Evolutionary conservation across 2,797 vertebrate species (phyloP), one percentile per base, ranked within the genome.

Genomic region (Pseudomugil gertrudae): DNA sequence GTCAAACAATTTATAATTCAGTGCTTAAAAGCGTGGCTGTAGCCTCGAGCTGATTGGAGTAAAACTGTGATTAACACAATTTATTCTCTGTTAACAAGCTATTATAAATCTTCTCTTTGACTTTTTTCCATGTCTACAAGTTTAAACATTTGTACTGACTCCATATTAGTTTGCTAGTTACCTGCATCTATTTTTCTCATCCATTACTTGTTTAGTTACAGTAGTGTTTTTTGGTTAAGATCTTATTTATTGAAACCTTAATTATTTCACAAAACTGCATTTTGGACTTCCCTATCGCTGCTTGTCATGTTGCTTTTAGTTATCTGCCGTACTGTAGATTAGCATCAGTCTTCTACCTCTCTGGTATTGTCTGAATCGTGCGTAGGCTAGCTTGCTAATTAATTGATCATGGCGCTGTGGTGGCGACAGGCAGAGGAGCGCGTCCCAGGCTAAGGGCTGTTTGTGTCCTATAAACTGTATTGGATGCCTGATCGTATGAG

Each of bases 311-410:
- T 55, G 53, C 58, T 21, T 30, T 75, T 30, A 32, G 53, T 61
- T n/a, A n/a, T 74, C 11, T 38, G 29, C 57, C 8, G 58, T 1
- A 54, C 57, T 72, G 24, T 48, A 54, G 43, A 78, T 69, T 17
- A 4, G 57, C 65, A 72, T 38, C 59, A 54, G 79, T 68, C 65
- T 24, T 84, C 57, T 53, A 23, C n/a, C 17, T 40, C 48, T 21
- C 1, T 24, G 33, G 61, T 36, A 51, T 47, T 29, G 8, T 26
- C 47, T 38, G 8, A 30, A 66, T 56, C 50, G n/a, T n/a, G n/a
- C n/a, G n/a, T n/a, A n/a, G n/a, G n/a, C n/a, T n/a, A n/a, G n/a
- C n/a, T n/a, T n/a, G n/a, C n/a, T n/a, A n/a, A n/a, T n/a, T n/a
- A n/a, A n/a, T n/a, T n/a, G n/a, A n/a, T n/a, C n/a, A n/a, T n/a